These are phyloP conservation scores for Conger conger DNA, from an alignment of 2,113 vertebrate species.

Conservation along the genomic window DNA sequence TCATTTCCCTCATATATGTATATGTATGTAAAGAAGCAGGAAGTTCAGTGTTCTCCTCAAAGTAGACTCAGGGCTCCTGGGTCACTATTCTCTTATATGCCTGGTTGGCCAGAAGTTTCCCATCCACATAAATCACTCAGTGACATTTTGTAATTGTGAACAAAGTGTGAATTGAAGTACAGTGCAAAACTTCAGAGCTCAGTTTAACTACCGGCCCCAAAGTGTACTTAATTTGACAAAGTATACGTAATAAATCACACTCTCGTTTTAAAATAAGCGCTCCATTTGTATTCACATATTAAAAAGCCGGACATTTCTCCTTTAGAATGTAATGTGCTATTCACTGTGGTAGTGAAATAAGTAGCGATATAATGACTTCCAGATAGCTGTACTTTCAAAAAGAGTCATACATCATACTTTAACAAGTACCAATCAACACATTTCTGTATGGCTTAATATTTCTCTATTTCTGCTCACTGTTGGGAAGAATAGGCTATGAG, in stretches of 20 bases:
- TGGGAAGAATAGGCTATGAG: conserved; percentile 14
- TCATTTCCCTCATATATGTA: background rate
- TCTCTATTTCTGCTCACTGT: conserved; percentile 33
- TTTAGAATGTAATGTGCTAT: conserved; percentile 48
- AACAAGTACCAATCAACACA: conserved; percentile 50
- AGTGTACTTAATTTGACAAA: conserved; percentile 56
- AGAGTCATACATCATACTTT: conserved; percentile 51
- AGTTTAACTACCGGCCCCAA: conserved; percentile 41
- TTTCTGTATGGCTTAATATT: conserved; percentile 36
- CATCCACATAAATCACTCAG: conserved; percentile 43
- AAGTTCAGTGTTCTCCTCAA: background rate
- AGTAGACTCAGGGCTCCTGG: background rate
- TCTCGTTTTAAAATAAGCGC: conserved; percentile 51
- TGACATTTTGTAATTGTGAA: conserved; percentile 41
- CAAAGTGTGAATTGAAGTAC: conserved; percentile 47
- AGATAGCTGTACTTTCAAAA: conserved; percentile 45
- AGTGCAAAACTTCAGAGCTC: conserved; percentile 46
- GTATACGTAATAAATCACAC: conserved; percentile 53
- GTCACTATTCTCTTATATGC: conserved; percentile 4
- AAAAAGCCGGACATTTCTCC: conserved; percentile 47
- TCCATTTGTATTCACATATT: conserved; percentile 55
- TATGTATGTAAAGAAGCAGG: background rate
- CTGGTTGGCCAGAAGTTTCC: conserved; percentile 12
- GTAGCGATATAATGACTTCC: conserved; percentile 48
- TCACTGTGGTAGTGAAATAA: conserved; percentile 40